These are phyloP conservation scores for Pseudocheirus occidentalis DNA, from an alignment of 2,797 vertebrate genomes.

Conservation along the genomic window DNA sequence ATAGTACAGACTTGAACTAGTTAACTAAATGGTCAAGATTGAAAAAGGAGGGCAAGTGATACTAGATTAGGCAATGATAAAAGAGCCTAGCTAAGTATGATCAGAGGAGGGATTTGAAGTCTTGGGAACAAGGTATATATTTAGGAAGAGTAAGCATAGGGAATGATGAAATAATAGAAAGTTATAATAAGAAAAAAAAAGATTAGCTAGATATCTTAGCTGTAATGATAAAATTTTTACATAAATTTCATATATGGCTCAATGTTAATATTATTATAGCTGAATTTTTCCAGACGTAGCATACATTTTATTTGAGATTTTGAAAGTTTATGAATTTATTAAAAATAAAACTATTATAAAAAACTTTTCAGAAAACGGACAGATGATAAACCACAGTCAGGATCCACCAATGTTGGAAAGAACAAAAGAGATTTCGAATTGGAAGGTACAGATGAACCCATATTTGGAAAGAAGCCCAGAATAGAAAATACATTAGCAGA, in stretches of 20 bases:
- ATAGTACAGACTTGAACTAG: not conserved
- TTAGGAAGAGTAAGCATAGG: not conserved
- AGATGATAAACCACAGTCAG: slow-evolving; percentile 79
- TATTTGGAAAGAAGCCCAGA: slow-evolving; percentile 90
- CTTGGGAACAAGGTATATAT: not conserved
- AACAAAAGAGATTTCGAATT: slow-evolving; percentile 88
- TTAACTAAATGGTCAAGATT: not conserved
- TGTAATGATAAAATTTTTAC: not conserved
- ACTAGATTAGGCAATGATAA: not conserved
- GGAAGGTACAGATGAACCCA: slow-evolving; percentile 85
- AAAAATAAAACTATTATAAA: not conserved
- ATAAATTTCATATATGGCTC: not conserved
- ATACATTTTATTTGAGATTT: not conserved
- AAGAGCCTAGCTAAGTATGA: not conserved
- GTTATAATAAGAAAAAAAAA: not conserved
- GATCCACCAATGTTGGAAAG: slow-evolving; percentile 71
- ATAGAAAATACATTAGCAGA: slow-evolving; percentile 86
- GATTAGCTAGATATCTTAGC: not conserved
- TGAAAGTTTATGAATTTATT: slow-evolving; percentile 28
- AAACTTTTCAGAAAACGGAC: slow-evolving; percentile 83
- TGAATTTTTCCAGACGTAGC: slow-evolving; percentile 28
- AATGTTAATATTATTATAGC: slow-evolving; percentile 27
- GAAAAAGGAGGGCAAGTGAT: not conserved
- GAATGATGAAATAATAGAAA: not conserved
- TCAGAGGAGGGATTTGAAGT: not conserved